Evolutionary conservation across 1,140 invertebrate genomes (phyloP).

Genomic region (Geopemphigus sp.): DNA sequence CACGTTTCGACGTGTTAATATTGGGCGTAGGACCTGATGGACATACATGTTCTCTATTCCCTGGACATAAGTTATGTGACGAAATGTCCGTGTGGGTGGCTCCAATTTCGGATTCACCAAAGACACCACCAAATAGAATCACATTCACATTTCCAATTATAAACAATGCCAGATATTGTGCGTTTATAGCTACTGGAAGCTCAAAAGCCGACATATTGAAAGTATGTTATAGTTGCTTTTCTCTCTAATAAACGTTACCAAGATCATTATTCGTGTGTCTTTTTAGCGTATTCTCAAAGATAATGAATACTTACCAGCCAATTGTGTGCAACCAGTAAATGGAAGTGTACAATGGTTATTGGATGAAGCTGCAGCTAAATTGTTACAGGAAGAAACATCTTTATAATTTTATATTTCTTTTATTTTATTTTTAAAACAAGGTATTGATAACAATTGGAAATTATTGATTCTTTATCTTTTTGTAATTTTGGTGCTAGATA

Average conservation of each 20-base stretch:
- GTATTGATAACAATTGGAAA: constrained; percentile 10
- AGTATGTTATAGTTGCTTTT: constrained; percentile 59
- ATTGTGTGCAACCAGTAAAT: constrained; percentile 66
- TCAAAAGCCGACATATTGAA: constrained; percentile 88
- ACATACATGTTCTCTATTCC: constrained; percentile 97
- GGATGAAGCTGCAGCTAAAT: constrained; percentile 68
- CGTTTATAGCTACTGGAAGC: constrained; percentile 80
- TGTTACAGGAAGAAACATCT: constrained; percentile 48
- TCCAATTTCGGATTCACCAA: constrained; percentile 87
- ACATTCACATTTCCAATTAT: constrained; percentile 92
- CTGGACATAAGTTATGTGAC: constrained; percentile 72
- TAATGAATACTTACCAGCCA: constrained; percentile 71
- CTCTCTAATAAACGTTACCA: too few species aligned
- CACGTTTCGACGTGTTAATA: constrained; percentile 82
- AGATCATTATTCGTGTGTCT: constrained; percentile 51
- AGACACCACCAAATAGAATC: constrained; percentile 86
- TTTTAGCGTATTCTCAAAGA: constrained; percentile 70
- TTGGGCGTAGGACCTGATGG: constrained; percentile 97
- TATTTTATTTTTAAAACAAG: constrained; percentile 5
- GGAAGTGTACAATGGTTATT: constrained; percentile 77
- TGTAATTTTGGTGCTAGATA: constrained; percentile 11
- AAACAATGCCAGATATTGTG: constrained; percentile 78
- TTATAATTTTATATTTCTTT: constrained; percentile 26
- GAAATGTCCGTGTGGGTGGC: constrained; percentile 74
- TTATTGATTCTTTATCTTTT: not conserved